These are phyloP conservation scores for Montipora cactus DNA, from an alignment of 64 coral and sea anemone species.

Conservation along the genomic window DNA sequence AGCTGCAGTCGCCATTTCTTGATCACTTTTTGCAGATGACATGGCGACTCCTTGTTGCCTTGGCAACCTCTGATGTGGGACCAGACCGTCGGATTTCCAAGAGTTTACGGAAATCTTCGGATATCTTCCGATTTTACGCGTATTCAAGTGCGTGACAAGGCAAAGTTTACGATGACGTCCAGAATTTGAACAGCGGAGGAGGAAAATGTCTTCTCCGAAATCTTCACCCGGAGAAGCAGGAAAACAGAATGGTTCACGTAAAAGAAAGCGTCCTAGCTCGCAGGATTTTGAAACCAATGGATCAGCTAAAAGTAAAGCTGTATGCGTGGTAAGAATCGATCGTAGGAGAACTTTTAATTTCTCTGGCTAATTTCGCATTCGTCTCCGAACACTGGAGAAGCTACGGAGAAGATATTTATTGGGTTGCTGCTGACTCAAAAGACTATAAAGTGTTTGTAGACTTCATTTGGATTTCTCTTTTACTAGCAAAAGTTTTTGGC, in stretches of 20 bases:
- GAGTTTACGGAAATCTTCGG: not conserved
- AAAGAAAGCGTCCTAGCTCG: slow-evolving; percentile 21
- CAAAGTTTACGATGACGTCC: not conserved
- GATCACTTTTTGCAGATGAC: not conserved
- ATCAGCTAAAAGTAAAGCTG: not conserved
- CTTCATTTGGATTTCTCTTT: no score
- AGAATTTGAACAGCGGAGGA: not conserved
- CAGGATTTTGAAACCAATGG: slow-evolving; percentile 26
- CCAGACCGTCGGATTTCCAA: not conserved
- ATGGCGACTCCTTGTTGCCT: slow-evolving; percentile 69
- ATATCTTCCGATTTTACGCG: not conserved
- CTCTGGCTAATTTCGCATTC: not conserved
- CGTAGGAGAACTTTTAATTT: not conserved
- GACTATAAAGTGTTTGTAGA: no score
- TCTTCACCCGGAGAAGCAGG: slow-evolving; percentile 3
- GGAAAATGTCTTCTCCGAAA: slow-evolving; percentile 30
- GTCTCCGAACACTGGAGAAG: no score
- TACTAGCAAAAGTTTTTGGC: no score
- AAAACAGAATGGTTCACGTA: slow-evolving; percentile 51
- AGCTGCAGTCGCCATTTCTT: slow-evolving; percentile 79
- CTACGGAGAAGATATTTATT: no score
- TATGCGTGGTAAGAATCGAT: slow-evolving; percentile 24
- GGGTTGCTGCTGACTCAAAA: no score
- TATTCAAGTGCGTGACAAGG: not conserved
- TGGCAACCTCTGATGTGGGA: slow-evolving; percentile 60